A percentile compares a stretch with the other conserved stretches of the same genome.
Evolutionary conservation across 2,888 invertebrate species (phyloP).

Genomic region (Euzetes globulus): DNA sequence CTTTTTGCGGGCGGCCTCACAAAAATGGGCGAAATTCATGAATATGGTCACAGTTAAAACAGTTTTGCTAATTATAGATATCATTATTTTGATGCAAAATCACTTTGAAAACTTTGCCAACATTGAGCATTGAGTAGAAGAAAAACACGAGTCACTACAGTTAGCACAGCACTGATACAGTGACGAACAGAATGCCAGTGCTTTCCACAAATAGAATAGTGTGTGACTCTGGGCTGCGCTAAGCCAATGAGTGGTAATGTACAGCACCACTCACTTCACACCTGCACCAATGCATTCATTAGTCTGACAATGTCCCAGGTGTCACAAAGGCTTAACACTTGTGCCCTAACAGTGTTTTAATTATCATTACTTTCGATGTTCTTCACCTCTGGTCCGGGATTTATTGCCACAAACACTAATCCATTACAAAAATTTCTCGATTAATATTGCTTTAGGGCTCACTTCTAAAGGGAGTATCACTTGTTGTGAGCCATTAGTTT

Average conservation of each 20-base stretch:
- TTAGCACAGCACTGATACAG: not conserved
- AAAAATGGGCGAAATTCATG: not conserved
- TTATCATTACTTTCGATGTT: too few relatives aligned
- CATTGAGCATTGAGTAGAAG: not conserved
- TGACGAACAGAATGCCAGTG: not conserved
- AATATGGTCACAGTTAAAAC: conserved; percentile 6
- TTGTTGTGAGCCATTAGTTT: not conserved
- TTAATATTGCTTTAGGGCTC: not conserved
- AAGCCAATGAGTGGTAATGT: not conserved
- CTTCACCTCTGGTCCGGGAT: too few relatives aligned
- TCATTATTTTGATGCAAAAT: not conserved
- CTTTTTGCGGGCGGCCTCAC: conserved; percentile 1
- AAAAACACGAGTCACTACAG: not conserved
- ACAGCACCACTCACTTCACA: not conserved
- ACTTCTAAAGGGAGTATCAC: not conserved
- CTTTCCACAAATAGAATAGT: too few relatives aligned
- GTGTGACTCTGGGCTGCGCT: too few relatives aligned
- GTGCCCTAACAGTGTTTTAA: too few relatives aligned
- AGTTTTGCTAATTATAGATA: not conserved
- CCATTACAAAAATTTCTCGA: too few relatives aligned
- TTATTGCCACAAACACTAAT: too few relatives aligned
- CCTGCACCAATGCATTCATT: not conserved
- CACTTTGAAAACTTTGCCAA: not conserved
- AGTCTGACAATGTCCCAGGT: too few relatives aligned
- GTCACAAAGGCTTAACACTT: too few relatives aligned